phyloP scores from a whole-genome alignment of 2,888 invertebrate species.

The Hirudinaria manillensis region DNA sequence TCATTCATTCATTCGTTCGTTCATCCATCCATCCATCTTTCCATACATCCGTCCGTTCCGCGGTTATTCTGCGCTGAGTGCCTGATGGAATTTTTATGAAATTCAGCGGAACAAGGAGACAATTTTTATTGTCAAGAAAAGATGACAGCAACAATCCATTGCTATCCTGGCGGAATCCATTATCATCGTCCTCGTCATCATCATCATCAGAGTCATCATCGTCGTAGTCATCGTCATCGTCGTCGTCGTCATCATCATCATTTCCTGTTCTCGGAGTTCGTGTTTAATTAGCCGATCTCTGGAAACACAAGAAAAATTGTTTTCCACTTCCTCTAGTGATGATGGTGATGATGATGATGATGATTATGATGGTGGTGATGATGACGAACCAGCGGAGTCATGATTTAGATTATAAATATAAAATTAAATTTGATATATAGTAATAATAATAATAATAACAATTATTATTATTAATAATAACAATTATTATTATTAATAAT shows the following conservation, averaged over 20 bases:
- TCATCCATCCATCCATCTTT: background rate
- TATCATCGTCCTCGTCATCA: conserved; percentile 10
- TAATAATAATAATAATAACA: too few species aligned
- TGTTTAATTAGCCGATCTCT: too few species aligned
- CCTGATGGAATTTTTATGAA: background rate
- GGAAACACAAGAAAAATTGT: too few species aligned
- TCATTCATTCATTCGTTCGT: background rate
- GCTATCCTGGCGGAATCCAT: background rate
- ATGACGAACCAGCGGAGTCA: background rate
- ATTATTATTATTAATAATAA: too few species aligned
- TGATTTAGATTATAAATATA: too few species aligned
- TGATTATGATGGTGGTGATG: background rate
- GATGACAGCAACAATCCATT: background rate
- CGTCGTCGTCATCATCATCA: background rate
- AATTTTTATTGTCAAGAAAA: too few species aligned
- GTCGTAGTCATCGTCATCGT: background rate
- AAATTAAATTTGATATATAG: too few species aligned
- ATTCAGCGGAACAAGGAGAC: background rate
- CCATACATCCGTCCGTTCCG: background rate
- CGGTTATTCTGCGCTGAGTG: background rate
- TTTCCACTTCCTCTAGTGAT: background rate
- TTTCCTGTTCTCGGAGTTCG: background rate
- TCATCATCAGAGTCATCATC: conserved; percentile 9
- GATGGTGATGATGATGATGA: conserved; percentile 9
- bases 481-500: too few species aligned